A percentile compares a stretch with the other conserved stretches of the same genome.
Conservation (phyloP, 2,797 vertebrate genomes). For the Pseudopleuronectes americanus region DNA sequence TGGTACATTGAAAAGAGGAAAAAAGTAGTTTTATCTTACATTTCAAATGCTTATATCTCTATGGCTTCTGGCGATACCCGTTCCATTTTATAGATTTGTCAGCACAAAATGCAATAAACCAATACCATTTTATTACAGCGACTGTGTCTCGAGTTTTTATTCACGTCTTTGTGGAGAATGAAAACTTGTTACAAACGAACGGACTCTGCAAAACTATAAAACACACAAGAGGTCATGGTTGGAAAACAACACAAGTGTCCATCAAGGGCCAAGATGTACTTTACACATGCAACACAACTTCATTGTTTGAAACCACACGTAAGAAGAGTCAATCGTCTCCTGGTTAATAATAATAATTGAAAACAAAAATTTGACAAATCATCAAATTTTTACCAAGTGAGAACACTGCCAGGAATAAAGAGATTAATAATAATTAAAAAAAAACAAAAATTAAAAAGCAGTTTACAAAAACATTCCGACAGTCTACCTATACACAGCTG, state of each 20-base stretch:
- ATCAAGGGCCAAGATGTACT: constrained; percentile 39
- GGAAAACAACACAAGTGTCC: constrained; percentile 31
- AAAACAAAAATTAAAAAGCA: constrained; percentile 53
- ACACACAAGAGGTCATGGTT: constrained; percentile 27
- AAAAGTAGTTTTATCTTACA: constrained; percentile 92
- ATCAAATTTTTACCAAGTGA: constrained; percentile 19
- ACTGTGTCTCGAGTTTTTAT: constrained; percentile 79
- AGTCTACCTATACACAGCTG: constrained; percentile 42
- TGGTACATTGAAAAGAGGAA: constrained; percentile 85
- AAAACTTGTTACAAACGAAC: constrained; percentile 56
- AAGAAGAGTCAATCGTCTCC: constrained; percentile 30
- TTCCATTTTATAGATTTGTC: constrained; percentile 99
- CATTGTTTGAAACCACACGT: constrained; percentile 11
- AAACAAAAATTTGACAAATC: constrained; percentile 26
- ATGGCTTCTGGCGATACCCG: constrained; percentile 94
- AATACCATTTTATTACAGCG: constrained; percentile 98
- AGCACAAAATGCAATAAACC: constrained; percentile 99
- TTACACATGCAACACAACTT: constrained; percentile 49
- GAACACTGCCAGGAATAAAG: constrained; percentile 27
- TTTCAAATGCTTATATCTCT: constrained; percentile 97
- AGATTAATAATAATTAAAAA: constrained; percentile 15
- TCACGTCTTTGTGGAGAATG: constrained; percentile 52
- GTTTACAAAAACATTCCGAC: constrained; percentile 60
- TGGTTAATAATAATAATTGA: constrained; percentile 37
- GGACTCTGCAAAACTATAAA: constrained; percentile 59